These are phyloP conservation scores for Spatulosminthurus flaviceps DNA, from an alignment of 2,888 invertebrate species.

Conservation along the genomic window DNA sequence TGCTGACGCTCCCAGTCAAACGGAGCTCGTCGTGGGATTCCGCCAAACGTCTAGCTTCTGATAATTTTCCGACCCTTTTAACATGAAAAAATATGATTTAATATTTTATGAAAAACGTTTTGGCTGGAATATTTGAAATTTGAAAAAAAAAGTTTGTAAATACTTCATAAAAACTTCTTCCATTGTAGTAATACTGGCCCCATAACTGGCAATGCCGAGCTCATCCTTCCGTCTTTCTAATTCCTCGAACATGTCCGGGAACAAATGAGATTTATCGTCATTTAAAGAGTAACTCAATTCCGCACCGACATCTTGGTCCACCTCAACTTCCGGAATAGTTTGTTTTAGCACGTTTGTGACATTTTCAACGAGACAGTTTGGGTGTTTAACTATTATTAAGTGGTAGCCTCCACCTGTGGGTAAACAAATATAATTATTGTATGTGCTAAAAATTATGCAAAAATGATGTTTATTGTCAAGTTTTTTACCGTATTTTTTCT, in stretches of 20 bases:
- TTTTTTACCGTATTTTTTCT: slow-evolving; percentile 75
- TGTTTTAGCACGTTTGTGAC: slow-evolving; percentile 73
- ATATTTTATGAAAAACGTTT: too few species aligned
- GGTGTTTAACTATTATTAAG: slow-evolving; percentile 75
- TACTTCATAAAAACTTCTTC: slow-evolving; percentile 59
- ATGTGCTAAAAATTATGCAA: neutral
- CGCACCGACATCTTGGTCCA: slow-evolving; percentile 78
- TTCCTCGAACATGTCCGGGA: slow-evolving; percentile 75
- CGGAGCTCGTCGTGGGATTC: slow-evolving; percentile 28
- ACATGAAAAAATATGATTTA: too few species aligned
- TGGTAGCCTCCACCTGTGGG: slow-evolving; percentile 73
- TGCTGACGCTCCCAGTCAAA: slow-evolving; percentile 31
- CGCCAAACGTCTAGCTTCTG: slow-evolving; percentile 18
- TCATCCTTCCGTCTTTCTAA: slow-evolving; percentile 72
- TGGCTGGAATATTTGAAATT: too few species aligned
- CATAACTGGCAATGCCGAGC: slow-evolving; percentile 80
- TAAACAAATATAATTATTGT: neutral
- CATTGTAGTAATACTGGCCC: slow-evolving; percentile 67
- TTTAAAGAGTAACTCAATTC: slow-evolving; percentile 78
- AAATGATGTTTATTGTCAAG: neutral
- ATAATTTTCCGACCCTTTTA: slow-evolving; percentile 36
- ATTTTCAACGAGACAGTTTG: slow-evolving; percentile 65
- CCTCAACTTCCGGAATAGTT: slow-evolving; percentile 74
- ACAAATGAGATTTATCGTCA: slow-evolving; percentile 72
- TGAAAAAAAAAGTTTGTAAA: too few species aligned